These are phyloP conservation scores for Lepidurus apus DNA, from an alignment of 1,140 invertebrate species.

Conservation along the genomic window DNA sequence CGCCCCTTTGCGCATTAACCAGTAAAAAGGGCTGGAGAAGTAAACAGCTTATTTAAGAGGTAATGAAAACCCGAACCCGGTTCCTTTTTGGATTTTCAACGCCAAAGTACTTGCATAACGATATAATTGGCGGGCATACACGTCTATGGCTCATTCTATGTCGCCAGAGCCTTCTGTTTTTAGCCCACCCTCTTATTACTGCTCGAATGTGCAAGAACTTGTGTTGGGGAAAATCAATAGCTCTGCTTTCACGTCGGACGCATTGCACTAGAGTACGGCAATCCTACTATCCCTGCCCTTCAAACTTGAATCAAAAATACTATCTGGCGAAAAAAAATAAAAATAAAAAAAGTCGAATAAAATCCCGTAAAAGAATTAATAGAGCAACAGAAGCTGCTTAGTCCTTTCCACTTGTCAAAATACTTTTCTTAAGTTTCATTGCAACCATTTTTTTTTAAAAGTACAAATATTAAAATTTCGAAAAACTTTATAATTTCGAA, in stretches of 20 bases:
- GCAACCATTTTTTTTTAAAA: no score
- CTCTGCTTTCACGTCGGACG: neutral
- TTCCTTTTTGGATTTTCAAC: neutral
- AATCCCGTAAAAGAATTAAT: no score
- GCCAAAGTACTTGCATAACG: neutral
- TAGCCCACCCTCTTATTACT: neutral
- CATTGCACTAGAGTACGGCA: neutral
- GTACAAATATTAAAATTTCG: no score
- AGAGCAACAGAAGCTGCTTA: no score
- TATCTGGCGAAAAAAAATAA: neutral
- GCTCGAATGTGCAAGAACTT: constrained; percentile 4
- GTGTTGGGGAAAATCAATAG: neutral
- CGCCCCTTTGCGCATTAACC: neutral
- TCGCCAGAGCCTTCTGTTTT: neutral
- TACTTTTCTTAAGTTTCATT: no score
- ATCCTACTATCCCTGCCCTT: neutral
- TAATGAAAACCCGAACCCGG: neutral
- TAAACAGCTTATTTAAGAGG: neutral
- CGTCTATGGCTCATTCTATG: neutral
- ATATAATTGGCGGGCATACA: neutral
- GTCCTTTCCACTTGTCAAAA: no score
- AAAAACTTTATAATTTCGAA: no score
- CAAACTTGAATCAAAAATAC: neutral
- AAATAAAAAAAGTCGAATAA: neutral
- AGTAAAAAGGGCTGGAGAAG: neutral